Percentiles rank a stretch among this genome's conserved stretches.
These are phyloP conservation scores for Alethe diademata DNA, from an alignment of 2,113 vertebrate genomes.

Conservation along the genomic window DNA sequence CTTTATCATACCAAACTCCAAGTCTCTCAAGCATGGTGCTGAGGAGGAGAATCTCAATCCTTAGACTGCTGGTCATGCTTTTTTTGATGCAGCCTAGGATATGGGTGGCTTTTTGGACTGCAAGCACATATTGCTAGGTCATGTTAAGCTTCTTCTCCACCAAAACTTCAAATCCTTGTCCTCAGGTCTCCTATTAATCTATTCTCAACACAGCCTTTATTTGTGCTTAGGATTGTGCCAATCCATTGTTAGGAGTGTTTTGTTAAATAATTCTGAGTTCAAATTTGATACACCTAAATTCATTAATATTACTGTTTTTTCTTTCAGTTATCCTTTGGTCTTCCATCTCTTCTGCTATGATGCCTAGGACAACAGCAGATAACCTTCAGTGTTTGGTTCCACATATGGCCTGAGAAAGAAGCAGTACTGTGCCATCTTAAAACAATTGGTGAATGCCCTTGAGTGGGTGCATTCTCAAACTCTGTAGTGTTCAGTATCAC, in stretches of 20 bases:
- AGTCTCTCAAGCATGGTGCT: not conserved
- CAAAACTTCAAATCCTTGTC: not conserved
- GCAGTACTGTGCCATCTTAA: not conserved
- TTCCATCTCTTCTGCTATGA: not conserved
- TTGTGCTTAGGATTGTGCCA: not conserved
- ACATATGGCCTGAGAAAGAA: not conserved
- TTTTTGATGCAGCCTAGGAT: not conserved
- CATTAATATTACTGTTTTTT: not conserved
- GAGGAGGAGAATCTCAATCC: accelerated
- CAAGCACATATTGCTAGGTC: not conserved
- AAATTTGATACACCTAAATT: not conserved
- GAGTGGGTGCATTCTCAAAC: too few relatives aligned
- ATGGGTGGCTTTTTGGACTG: not conserved
- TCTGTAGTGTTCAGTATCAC: not conserved
- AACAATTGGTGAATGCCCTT: not conserved
- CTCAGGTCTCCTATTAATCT: not conserved
- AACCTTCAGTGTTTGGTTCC: not conserved
- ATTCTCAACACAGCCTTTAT: not conserved
- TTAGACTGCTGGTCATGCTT: not conserved
- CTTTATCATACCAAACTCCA: not conserved
- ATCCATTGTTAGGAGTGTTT: not conserved
- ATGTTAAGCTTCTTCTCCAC: not conserved
- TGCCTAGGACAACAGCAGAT: too few relatives aligned
- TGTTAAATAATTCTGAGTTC: not conserved
- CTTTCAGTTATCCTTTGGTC: not conserved